Evolutionary conservation across 2,797 vertebrate genomes (phyloP).

Genomic region (Schizopygopsis malacanthus): DNA sequence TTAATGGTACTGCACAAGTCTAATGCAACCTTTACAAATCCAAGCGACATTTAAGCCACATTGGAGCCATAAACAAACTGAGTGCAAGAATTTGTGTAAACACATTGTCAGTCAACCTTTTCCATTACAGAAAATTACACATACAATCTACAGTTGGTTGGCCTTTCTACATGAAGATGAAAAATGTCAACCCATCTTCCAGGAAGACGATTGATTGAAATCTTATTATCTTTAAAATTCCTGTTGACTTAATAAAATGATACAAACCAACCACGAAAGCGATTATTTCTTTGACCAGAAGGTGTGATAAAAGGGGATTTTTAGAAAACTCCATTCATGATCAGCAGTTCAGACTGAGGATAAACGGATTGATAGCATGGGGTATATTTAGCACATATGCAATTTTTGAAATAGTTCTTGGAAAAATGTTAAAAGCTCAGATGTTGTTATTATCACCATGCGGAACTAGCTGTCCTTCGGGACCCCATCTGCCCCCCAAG

Average conservation of each 20-base stretch:
- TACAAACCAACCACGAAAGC: not conserved
- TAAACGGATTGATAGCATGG: not conserved
- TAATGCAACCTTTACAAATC: constrained; percentile 32
- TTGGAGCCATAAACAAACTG: not conserved
- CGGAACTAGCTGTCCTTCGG: constrained; percentile 45
- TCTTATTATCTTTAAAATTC: constrained; percentile 53
- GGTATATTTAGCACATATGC: constrained; percentile 6
- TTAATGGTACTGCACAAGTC: not conserved
- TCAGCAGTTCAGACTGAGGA: not conserved
- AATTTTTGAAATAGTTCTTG: constrained; percentile 24
- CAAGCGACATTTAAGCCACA: not conserved
- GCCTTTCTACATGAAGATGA: constrained; percentile 44
- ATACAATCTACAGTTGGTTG: constrained; percentile 23
- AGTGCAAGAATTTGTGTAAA: constrained; percentile 21
- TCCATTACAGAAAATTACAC: constrained; percentile 31
- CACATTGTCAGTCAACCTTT: constrained; percentile 59
- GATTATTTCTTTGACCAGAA: not conserved
- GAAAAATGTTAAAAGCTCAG: constrained; percentile 51
- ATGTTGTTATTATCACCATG: constrained; percentile 52
- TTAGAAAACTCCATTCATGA: not conserved
- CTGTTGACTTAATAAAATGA: constrained; percentile 23
- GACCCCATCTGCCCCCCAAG: constrained; percentile 55
- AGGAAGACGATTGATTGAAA: constrained; percentile 44
- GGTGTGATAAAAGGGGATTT: not conserved
- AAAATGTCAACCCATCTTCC: constrained; percentile 59